Evolutionary conservation across 2,888 invertebrate genomes (phyloP).

Genomic region (Cosmia pyralina): DNA sequence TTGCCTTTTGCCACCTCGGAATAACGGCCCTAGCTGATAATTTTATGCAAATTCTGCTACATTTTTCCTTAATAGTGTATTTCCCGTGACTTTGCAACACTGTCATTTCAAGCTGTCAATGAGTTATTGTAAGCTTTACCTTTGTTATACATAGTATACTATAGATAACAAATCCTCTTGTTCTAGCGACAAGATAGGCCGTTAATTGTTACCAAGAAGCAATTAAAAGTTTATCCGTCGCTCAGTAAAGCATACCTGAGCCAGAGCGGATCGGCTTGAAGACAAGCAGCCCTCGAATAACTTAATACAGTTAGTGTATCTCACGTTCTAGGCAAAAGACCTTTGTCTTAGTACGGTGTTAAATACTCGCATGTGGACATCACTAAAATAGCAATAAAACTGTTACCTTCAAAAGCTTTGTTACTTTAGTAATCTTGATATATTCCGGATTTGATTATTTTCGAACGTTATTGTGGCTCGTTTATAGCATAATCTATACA

Average conservation of each 20-base stretch:
- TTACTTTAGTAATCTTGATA: background rate
- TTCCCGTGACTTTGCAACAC: background rate
- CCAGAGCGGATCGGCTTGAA: conserved; percentile 49
- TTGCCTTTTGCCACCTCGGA: too few species aligned
- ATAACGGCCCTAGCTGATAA: background rate
- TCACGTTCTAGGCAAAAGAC: conserved; percentile 20
- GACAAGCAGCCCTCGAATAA: conserved; percentile 56
- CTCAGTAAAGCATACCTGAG: conserved; percentile 55
- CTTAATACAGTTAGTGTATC: conserved; percentile 48
- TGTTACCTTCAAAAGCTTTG: too few species aligned
- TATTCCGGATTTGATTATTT: background rate
- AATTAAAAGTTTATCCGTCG: conserved; percentile 69
- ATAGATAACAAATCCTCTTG: conserved; percentile 31
- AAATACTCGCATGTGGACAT: background rate
- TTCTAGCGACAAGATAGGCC: conserved; percentile 44
- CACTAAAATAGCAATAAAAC: background rate
- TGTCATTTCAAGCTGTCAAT: background rate
- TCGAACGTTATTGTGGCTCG: background rate
- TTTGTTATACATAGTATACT: background rate
- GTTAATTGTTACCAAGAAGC: conserved; percentile 66
- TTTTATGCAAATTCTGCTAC: too few species aligned
- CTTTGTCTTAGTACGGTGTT: conserved; percentile 8
- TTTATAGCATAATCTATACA: background rate
- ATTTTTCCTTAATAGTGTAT: background rate
- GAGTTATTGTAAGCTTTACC: background rate